Percentiles rank a stretch among this genome's conserved stretches.
These are phyloP conservation scores for Allobates femoralis DNA, from an alignment of 2,797 vertebrate species.

Conservation along the genomic window DNA sequence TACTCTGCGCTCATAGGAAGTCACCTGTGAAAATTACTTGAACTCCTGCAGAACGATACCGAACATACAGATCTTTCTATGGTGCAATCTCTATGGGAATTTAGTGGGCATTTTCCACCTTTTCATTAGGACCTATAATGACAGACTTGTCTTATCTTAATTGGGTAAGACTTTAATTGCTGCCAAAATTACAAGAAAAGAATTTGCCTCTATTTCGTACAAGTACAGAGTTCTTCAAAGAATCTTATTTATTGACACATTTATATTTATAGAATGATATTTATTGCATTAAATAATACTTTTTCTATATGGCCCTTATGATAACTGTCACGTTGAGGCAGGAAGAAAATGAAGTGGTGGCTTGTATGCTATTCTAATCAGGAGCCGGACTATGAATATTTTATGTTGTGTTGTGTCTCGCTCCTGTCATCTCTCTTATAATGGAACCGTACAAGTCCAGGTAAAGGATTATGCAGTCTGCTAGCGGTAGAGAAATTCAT, in stretches of 20 bases:
- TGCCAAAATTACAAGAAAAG: neutral
- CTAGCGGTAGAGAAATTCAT: neutral
- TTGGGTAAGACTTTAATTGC: neutral
- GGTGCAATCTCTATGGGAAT: neutral
- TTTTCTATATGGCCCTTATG: neutral
- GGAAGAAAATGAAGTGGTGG: neutral
- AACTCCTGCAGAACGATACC: slow-evolving; percentile 50
- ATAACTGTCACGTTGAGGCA: neutral
- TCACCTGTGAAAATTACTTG: slow-evolving; percentile 91
- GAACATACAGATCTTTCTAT: neutral
- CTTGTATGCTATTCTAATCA: neutral
- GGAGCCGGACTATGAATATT: slow-evolving; percentile 26
- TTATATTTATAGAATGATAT: slow-evolving; percentile 1
- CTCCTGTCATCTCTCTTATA: neutral
- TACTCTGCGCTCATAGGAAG: slow-evolving; percentile 90
- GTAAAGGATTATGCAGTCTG: neutral
- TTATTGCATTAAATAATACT: neutral
- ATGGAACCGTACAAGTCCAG: neutral
- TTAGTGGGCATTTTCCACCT: neutral
- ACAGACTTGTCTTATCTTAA: slow-evolving; percentile 1
- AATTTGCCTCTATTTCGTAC: neutral
- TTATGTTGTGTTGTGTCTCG: neutral
- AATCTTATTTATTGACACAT: slow-evolving; percentile 40
- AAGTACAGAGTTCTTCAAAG: neutral
- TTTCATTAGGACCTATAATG: neutral